These are phyloP conservation scores for Peribatodes rhomboidaria DNA, from an alignment of 2,888 invertebrate species.

Conservation along the genomic window DNA sequence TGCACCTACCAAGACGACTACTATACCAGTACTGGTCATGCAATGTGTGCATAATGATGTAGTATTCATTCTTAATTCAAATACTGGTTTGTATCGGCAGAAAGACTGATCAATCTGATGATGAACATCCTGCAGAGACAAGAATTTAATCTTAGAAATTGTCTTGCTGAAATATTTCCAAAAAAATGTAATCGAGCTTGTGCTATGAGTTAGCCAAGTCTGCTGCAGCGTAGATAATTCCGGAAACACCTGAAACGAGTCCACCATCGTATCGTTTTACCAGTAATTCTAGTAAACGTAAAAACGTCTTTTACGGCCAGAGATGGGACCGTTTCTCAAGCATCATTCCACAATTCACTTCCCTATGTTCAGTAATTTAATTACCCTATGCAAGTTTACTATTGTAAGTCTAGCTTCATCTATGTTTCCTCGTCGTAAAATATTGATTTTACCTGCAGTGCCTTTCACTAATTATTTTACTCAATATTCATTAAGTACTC, in stretches of 20 bases:
- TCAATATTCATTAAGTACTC: too few species aligned
- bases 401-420: slow-evolving; percentile 19
- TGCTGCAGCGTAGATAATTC: background rate
- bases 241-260: background rate
- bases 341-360: slow-evolving; percentile 20
- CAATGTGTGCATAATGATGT: background rate
- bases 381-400: slow-evolving; percentile 22
- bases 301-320: slow-evolving; percentile 6
- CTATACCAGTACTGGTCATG: background rate
- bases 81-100: background rate
- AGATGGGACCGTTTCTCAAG: slow-evolving; percentile 17
- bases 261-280: background rate
- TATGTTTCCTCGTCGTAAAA: slow-evolving; percentile 24
- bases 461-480: slow-evolving; percentile 21
- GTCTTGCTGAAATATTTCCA: background rate
- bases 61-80: background rate
- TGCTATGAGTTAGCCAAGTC: background rate
- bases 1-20: background rate
- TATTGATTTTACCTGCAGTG: background rate
- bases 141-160: background rate
- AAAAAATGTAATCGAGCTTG: too few species aligned
- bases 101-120: too few species aligned
- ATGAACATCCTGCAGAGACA: background rate
- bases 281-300: slow-evolving; percentile 10
- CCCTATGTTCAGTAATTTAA: slow-evolving; percentile 19